Evolutionary conservation across 35 echinoderm and acorn worm species (phyloP), one percentile per base, ranked within the genome.

Genomic region (Ophioderma brevispina): DNA sequence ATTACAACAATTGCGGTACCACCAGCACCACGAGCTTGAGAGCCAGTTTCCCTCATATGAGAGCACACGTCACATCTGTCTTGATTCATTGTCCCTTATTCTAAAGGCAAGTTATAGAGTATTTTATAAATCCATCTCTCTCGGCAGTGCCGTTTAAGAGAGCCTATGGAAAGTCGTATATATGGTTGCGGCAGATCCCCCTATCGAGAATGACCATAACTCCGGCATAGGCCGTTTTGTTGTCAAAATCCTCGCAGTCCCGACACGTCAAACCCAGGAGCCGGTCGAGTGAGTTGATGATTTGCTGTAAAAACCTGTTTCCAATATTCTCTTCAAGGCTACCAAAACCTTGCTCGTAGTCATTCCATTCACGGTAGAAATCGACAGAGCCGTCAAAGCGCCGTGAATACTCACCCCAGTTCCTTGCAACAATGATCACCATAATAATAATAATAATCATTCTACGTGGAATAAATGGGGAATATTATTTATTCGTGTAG

Each of bases 41-140:
- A 32, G 93, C 93, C 93, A 94, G 76, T 80, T 81, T 19, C 39
- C 0, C 1, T 32, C 0, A 38, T 34, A 13, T 8, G 13, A 36
- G 30, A 1, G 23, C 59, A 70, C n/a, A 4, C 2, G 11, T 23
- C 14, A 14, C 40, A 42, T 21, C 37, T 1, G 55, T 94, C 93
- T 36, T 94, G 80, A 37, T 94, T n/a, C 93, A 6, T 77, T 38
- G 40, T 94, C 93, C 8, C 49, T 55, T 4, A 88, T 94, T 19
- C 40, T 81, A 77, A 94, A 94, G 4, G 36, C 23, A 0, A 31
- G 11, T 19, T 85, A 10, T 13, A 52, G 87, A 76, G 31, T 75
- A 0, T 0, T 0, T 13, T 41, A n/a, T n/a, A n/a, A 94, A 36
- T 11, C 63, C 34, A 75, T 79, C 59, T 25, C 80, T n/a, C n/a